Percentiles rank a stretch among this genome's conserved stretches.
Evolutionary conservation across 2,888 invertebrate species (phyloP).

Genomic region (Ichneumon xanthorius): DNA sequence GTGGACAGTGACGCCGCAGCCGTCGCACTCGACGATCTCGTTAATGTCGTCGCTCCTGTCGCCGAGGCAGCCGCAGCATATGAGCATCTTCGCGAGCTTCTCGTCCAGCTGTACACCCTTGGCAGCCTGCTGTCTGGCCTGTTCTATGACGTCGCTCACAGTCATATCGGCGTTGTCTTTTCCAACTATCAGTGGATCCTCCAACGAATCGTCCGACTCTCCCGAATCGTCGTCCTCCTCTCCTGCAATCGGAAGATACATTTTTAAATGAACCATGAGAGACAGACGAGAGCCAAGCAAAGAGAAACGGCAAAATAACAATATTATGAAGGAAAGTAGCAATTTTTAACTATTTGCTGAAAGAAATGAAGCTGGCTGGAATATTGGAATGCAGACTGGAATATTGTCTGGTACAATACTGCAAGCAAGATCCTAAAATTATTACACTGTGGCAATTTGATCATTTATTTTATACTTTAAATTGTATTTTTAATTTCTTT

Average conservation of each 20-base stretch:
- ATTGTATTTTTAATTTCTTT: too few relatives aligned
- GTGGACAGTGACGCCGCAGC: constrained; percentile 98
- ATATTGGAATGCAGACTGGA: too few relatives aligned
- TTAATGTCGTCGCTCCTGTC: constrained; percentile 97
- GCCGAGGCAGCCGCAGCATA: constrained; percentile 97
- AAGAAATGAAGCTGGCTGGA: too few relatives aligned
- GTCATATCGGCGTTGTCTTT: constrained; percentile 83
- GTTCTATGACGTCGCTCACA: constrained; percentile 86
- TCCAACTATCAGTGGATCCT: constrained; percentile 81
- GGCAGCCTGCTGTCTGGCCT: constrained; percentile 85
- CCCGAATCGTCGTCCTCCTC: constrained; percentile 82
- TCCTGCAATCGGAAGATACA: constrained; percentile 28
- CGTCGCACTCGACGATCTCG: constrained; percentile 99
- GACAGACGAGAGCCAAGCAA: not conserved
- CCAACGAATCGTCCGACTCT: constrained; percentile 84
- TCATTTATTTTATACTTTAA: too few relatives aligned
- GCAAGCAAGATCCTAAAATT: too few relatives aligned
- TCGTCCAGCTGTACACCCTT: constrained; percentile 83
- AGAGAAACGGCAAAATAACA: not conserved
- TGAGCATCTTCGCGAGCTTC: constrained; percentile 89
- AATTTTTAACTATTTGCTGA: too few relatives aligned
- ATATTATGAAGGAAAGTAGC: not conserved
- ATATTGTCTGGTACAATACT: too few relatives aligned
- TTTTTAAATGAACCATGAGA: not conserved
- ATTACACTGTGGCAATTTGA: too few relatives aligned